These are phyloP conservation scores for Automeris io DNA, from an alignment of 2,888 invertebrate genomes.

Conservation along the genomic window DNA sequence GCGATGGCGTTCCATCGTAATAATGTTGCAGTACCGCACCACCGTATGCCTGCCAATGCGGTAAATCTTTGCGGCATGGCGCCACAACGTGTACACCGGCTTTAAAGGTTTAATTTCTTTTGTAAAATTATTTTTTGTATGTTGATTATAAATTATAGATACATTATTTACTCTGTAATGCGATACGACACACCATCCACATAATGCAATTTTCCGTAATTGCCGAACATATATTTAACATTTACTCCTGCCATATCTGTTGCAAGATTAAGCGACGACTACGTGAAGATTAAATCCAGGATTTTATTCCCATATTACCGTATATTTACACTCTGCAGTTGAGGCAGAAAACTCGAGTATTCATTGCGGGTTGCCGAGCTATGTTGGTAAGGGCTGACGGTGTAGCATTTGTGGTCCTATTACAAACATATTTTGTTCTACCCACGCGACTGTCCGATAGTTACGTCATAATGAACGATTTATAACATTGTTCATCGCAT, in stretches of 20 bases:
- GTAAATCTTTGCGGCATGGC: too few relatives aligned
- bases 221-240: slow-evolving; percentile 67
- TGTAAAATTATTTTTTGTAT: not conserved
- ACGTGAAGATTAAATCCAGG: slow-evolving; percentile 71
- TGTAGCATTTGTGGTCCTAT: slow-evolving; percentile 22
- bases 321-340: slow-evolving; percentile 61
- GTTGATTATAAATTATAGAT: not conserved
- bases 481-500: too few relatives aligned
- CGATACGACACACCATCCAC: slow-evolving; percentile 15
- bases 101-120: too few relatives aligned
- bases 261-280: slow-evolving; percentile 71
- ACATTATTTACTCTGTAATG: slow-evolving; percentile 16
- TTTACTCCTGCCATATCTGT: slow-evolving; percentile 65
- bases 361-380: slow-evolving; percentile 66
- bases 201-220: slow-evolving; percentile 62
- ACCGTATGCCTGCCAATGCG: too few relatives aligned
- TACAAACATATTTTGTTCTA: slow-evolving; percentile 13
- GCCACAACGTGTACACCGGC: too few relatives aligned
- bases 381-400: slow-evolving; percentile 47
- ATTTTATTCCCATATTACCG: slow-evolving; percentile 71
- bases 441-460: not conserved
- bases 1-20: too few relatives aligned
- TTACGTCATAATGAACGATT: too few relatives aligned
- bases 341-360: slow-evolving; percentile 67
- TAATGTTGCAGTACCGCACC: too few relatives aligned